phyloP scores from a whole-genome alignment of 2,888 invertebrate species.

The Gerris lacustris region DNA sequence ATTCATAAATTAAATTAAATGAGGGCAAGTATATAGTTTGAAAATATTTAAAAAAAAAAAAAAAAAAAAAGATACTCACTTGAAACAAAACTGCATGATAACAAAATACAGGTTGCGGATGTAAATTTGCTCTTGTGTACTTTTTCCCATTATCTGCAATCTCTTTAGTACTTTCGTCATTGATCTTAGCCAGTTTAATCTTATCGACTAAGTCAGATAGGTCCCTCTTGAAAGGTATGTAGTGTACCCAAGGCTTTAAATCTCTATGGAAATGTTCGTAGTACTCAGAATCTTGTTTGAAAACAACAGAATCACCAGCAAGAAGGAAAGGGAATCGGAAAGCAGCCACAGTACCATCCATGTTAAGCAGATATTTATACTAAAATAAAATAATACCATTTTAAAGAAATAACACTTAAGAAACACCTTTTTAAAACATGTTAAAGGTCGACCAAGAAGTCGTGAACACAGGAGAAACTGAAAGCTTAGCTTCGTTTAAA shows the following conservation, averaged over 20 bases:
- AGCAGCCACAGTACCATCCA: conserved; percentile 94
- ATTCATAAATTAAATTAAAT: too few species aligned
- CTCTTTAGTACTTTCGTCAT: conserved; percentile 53
- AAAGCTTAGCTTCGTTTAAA: too few species aligned
- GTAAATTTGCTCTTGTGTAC: conserved; percentile 62
- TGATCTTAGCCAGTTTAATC: conserved; percentile 60
- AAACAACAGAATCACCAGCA: conserved; percentile 71
- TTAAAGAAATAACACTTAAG: conserved; percentile 11
- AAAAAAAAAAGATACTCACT: conserved; percentile 37
- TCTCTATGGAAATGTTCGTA: conserved; percentile 86
- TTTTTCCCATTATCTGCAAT: conserved; percentile 55
- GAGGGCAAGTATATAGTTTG: too few species aligned
- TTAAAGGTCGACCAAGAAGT: too few species aligned
- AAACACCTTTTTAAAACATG: too few species aligned
- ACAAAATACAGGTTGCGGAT: conserved; percentile 76
- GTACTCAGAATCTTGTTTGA: conserved; percentile 88
- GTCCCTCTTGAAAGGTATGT: conserved; percentile 65
- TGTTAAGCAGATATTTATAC: conserved; percentile 88
- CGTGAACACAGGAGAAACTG: too few species aligned
- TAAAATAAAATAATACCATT: conserved; percentile 40
- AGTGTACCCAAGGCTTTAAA: conserved; percentile 65
- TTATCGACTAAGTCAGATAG: conserved; percentile 67
- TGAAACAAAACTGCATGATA: conserved; percentile 65
- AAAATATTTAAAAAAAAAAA: background rate
- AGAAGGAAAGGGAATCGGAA: conserved; percentile 86